Percentiles rank a stretch among this genome's conserved stretches.
Evolutionary conservation across 1,140 invertebrate species (phyloP).

Genomic region (Pseudobourletiella spinata): DNA sequence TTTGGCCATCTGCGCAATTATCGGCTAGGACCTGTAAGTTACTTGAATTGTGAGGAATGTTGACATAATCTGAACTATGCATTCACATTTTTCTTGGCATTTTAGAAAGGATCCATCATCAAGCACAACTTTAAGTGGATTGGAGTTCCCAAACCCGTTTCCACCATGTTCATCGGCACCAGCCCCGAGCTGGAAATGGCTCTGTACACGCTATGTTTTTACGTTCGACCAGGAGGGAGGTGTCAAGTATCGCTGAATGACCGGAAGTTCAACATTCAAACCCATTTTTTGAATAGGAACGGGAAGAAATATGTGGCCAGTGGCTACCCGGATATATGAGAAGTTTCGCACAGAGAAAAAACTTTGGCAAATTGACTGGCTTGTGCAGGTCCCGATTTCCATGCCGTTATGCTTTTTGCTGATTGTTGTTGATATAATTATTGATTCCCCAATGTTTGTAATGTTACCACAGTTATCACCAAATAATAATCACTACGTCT

Average conservation of each 20-base stretch:
- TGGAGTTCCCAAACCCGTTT: conserved; percentile 62
- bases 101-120: conserved; percentile 65
- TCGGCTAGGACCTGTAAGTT: conserved; percentile 57
- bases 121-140: conserved; percentile 67
- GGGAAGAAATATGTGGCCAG: conserved; percentile 27
- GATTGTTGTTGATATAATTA: too few species aligned
- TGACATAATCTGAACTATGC: background rate
- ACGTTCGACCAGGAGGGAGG: conserved; percentile 55
- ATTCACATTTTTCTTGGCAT: conserved; percentile 35
- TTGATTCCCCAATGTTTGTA: too few species aligned
- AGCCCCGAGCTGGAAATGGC: conserved; percentile 89
- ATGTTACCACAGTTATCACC: too few species aligned
- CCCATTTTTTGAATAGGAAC: conserved; percentile 23
- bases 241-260: conserved; percentile 63
- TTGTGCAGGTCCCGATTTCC: too few species aligned
- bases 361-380: too few species aligned
- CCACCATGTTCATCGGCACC: conserved; percentile 76
- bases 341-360: background rate
- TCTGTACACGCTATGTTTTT: conserved; percentile 76
- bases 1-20: conserved; percentile 63
- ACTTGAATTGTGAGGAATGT: background rate
- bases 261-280: conserved; percentile 40
- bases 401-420: too few species aligned
- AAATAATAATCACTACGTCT: too few species aligned
- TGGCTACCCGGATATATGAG: conserved; percentile 30